phyloP scores from a whole-genome alignment of 2,888 invertebrate species.

The Oxystoma pomonae region DNA sequence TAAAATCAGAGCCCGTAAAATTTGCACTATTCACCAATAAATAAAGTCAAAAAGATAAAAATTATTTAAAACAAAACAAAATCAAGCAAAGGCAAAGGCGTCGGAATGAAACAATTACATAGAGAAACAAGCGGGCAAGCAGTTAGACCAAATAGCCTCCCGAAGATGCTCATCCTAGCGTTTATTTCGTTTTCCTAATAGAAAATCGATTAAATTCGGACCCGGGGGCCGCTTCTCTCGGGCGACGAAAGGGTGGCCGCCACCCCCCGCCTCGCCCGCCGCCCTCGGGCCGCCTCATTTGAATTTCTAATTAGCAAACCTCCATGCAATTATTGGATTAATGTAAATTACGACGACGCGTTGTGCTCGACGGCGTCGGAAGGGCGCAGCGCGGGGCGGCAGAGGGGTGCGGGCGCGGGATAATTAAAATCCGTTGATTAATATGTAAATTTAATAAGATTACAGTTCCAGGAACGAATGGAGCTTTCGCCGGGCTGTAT shows the following conservation, averaged over 20 bases:
- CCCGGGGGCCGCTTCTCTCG: constrained; percentile 26
- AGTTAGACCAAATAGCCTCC: neutral
- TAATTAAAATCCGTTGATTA: constrained; percentile 98
- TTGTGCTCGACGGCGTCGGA: constrained; percentile 38
- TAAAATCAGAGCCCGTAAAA: no score
- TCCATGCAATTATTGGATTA: constrained; percentile 92
- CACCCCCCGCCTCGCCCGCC: constrained; percentile 18
- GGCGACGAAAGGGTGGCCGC: constrained; percentile 43
- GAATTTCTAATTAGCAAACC: constrained; percentile 90
- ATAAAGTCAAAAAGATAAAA: no score
- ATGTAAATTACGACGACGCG: constrained; percentile 66
- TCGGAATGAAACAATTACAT: neutral
- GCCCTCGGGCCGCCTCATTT: constrained; percentile 49
- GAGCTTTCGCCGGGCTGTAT: constrained; percentile 34
- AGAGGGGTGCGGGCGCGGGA: constrained; percentile 58
- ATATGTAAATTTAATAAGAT: constrained; percentile 98
- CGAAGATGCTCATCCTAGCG: constrained; percentile 1
- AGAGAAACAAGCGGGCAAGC: neutral
- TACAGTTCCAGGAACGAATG: constrained; percentile 87
- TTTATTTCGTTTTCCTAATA: constrained; percentile 32
- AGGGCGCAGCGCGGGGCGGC: constrained; percentile 45
- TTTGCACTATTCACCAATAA: no score
- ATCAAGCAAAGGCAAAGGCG: no score
- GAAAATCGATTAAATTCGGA: constrained; percentile 50
- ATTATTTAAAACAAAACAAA: no score